Conservation (phyloP, 2,113 vertebrate genomes). For the Neolamprologus modestus region DNA sequence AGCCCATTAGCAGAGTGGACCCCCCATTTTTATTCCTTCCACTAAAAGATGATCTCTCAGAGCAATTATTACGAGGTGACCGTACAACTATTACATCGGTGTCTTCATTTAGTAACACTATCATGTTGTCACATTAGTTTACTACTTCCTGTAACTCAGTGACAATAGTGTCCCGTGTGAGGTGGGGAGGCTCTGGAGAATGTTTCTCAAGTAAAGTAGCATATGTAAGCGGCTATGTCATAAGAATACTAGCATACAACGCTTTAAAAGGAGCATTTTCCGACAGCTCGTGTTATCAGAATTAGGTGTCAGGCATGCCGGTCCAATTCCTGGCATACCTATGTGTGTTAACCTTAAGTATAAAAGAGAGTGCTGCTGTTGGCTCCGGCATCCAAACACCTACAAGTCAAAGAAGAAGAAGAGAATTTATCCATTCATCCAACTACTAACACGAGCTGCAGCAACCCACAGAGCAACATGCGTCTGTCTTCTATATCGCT, state of each 20-base stretch:
- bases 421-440: not conserved
- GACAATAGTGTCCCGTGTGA: slow-evolving; percentile 7
- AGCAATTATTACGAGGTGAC: not conserved
- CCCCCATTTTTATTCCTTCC: not conserved
- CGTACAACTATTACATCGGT: not conserved
- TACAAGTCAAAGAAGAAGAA: not conserved
- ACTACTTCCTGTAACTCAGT: slow-evolving; percentile 29
- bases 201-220: slow-evolving; percentile 27
- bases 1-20: not conserved
- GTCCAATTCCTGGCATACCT: slow-evolving; percentile 65
- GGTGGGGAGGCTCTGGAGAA: not conserved
- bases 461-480: slow-evolving; percentile 31
- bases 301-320: slow-evolving; percentile 72
- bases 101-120: slow-evolving; percentile 18
- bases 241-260: slow-evolving; percentile 33
- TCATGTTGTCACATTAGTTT: not conserved
- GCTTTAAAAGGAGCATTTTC: slow-evolving; percentile 74
- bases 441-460: not conserved
- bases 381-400: slow-evolving; percentile 29
- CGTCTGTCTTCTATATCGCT: slow-evolving; percentile 1
- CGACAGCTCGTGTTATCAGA: slow-evolving; percentile 67
- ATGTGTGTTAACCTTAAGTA: slow-evolving; percentile 39
- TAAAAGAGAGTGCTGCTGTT: slow-evolving; percentile 53
- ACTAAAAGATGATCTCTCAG: not conserved
- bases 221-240: slow-evolving; percentile 40